Percentiles rank a stretch among this genome's conserved stretches.
These are phyloP conservation scores for Cochlearius cochlearius DNA, from an alignment of 2,113 vertebrate genomes.

Conservation along the genomic window DNA sequence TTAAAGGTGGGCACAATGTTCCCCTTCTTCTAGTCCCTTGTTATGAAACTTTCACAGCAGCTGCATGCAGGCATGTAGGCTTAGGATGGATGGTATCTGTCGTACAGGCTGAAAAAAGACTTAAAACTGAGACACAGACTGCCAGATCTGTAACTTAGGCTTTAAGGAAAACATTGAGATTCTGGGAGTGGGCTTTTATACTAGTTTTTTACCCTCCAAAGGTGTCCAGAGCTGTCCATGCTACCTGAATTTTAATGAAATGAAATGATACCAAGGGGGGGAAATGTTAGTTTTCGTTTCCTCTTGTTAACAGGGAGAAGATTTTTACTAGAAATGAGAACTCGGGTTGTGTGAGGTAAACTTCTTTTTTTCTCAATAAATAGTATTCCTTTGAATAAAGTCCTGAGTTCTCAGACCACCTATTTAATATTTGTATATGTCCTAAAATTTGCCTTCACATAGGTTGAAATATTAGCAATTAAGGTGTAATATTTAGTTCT, in stretches of 20 bases:
- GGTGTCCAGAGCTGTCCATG: neutral
- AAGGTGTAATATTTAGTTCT: neutral
- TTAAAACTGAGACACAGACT: neutral
- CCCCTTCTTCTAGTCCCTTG: too few relatives aligned
- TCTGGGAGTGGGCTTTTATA: neutral
- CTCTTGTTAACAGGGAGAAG: neutral
- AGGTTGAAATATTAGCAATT: neutral
- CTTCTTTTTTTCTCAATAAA: neutral
- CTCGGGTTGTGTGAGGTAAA: neutral
- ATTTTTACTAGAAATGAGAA: neutral
- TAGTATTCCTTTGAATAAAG: neutral
- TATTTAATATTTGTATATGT: neutral
- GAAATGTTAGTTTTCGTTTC: neutral
- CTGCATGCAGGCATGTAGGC: neutral
- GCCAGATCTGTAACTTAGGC: neutral
- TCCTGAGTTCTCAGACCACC: neutral
- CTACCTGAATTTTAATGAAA: neutral
- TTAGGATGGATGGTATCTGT: neutral
- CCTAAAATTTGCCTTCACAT: neutral
- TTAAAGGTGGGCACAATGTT: too few relatives aligned
- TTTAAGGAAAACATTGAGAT: neutral
- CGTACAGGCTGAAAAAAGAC: neutral
- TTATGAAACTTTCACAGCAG: neutral
- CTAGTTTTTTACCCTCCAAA: neutral
- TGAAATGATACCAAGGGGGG: neutral